Evolutionary conservation across 2,113 vertebrate genomes (phyloP).

Genomic region (Brachirus orientalis): DNA sequence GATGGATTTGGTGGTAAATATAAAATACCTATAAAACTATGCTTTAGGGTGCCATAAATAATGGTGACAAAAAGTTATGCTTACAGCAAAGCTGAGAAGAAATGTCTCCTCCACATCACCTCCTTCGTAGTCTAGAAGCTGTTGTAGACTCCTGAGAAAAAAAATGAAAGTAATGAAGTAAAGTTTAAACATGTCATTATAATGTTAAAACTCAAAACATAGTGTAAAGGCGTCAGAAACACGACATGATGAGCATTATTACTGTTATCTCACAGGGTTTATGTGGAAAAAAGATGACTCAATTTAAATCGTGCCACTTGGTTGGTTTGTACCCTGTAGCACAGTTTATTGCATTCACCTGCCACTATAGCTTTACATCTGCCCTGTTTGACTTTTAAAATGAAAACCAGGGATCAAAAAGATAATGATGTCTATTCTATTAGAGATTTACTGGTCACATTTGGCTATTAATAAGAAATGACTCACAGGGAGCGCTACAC

Average conservation of each 20-base stretch:
- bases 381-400: constrained; percentile 3
- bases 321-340: not conserved
- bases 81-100: constrained; percentile 95
- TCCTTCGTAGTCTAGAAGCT: constrained; percentile 91
- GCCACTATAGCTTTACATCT: constrained; percentile 2
- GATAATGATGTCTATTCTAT: not conserved
- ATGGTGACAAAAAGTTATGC: constrained; percentile 32
- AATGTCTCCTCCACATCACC: constrained; percentile 92
- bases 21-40: not conserved
- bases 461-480: constrained; percentile 25
- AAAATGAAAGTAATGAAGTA: constrained; percentile 4
- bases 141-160: constrained; percentile 90
- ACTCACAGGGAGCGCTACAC: constrained; percentile 26
- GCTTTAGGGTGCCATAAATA: not conserved
- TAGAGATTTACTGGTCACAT: not conserved
- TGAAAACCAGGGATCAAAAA: constrained; percentile 17
- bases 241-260: no score
- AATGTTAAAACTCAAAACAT: no score
- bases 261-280: no score
- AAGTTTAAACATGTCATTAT: not conserved
- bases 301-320: not conserved
- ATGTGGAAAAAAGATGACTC: no score
- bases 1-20: not conserved
- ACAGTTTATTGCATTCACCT: no score
- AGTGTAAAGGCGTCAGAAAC: no score